Conservation (phyloP, 2,113 vertebrate species). For the Gavialis gangeticus region DNA sequence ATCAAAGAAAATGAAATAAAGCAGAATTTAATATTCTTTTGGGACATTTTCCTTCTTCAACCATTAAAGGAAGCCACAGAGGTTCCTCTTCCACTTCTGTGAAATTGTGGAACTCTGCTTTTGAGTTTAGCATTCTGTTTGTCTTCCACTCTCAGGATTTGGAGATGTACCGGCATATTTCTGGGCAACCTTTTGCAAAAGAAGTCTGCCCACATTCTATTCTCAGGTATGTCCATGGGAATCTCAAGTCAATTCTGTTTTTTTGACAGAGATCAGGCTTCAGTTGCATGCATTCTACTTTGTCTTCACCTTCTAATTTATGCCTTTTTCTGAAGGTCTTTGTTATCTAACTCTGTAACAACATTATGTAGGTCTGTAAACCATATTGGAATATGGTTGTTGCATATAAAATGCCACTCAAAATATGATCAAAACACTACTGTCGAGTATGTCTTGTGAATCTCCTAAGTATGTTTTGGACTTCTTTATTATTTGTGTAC, state of each 20-base stretch:
- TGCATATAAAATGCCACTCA: neutral
- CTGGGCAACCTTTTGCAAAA: neutral
- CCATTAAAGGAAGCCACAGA: slow-evolving; percentile 44
- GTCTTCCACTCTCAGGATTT: slow-evolving; percentile 9
- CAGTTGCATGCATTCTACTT: slow-evolving; percentile 7
- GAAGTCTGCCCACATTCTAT: neutral
- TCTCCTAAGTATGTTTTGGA: neutral
- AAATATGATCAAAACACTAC: neutral
- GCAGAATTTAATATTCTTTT: slow-evolving; percentile 29
- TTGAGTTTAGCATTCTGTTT: slow-evolving; percentile 23
- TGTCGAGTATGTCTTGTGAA: neutral
- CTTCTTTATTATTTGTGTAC: slow-evolving; percentile 33
- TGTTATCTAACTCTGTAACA: neutral
- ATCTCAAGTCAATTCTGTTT: neutral
- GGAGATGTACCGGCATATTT: neutral
- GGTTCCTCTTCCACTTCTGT: slow-evolving; percentile 33
- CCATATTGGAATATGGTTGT: neutral
- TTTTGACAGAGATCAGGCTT: neutral
- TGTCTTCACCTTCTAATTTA: neutral
- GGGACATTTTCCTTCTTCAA: slow-evolving; percentile 40
- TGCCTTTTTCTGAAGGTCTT: slow-evolving; percentile 5
- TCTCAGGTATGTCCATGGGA: neutral
- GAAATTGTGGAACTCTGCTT: slow-evolving; percentile 12
- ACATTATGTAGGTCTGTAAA: neutral
- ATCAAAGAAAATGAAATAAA: slow-evolving; percentile 64